Percentiles rank a stretch among this genome's conserved stretches.
Conservation (phyloP, 2,113 vertebrate genomes). For the Mustelus asterias region DNA sequence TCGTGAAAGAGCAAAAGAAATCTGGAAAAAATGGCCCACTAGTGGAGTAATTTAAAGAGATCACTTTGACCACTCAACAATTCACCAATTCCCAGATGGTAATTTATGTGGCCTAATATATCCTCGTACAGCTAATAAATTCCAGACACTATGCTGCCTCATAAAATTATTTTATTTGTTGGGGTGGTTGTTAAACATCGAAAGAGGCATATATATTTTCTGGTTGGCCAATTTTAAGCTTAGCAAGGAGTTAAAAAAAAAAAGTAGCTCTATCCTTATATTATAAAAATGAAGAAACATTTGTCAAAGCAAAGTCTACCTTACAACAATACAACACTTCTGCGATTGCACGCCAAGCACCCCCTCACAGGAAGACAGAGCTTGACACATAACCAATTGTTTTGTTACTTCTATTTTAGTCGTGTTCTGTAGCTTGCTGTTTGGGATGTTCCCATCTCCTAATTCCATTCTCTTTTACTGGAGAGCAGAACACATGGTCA, state of each 20-base stretch:
- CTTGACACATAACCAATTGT: background rate
- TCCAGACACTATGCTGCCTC: background rate
- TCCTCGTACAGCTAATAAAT: background rate
- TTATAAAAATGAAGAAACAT: background rate
- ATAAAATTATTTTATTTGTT: background rate
- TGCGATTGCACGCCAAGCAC: background rate
- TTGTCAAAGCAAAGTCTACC: background rate
- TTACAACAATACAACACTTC: background rate
- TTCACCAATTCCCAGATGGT: background rate
- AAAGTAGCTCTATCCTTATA: background rate
- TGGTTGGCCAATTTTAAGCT: background rate
- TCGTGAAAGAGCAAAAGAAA: no score
- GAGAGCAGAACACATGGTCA: no score
- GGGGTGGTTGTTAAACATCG: background rate
- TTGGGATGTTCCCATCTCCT: background rate
- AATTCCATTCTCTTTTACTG: background rate
- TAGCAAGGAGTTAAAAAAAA: background rate
- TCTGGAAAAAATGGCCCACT: background rate
- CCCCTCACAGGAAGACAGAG: background rate
- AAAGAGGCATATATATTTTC: background rate
- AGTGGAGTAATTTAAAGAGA: background rate
- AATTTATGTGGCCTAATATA: background rate
- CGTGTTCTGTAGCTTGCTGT: background rate
- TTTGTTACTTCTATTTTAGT: background rate
- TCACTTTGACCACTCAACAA: background rate